phyloP scores from a whole-genome alignment of 2,888 invertebrate species.

The Drosophila pegasa region DNA sequence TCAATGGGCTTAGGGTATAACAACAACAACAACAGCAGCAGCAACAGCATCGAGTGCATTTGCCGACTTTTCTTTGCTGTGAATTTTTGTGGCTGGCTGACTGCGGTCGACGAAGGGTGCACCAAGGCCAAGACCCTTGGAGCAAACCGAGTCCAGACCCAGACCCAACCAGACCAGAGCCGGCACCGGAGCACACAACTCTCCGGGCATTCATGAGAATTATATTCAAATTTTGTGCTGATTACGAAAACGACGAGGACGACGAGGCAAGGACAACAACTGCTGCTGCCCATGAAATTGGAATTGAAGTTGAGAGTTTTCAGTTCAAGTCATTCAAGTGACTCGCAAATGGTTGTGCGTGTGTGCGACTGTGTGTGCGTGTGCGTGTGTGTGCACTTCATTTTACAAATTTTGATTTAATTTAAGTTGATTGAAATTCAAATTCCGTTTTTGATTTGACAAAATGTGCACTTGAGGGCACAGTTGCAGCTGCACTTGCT shows the following conservation, averaged over 20 bases:
- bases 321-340: conserved; percentile 47
- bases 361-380: conserved; percentile 6
- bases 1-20: no score
- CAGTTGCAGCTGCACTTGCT: background rate
- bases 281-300: conserved; percentile 59
- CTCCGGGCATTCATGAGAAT: conserved; percentile 72
- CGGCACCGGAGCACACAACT: conserved; percentile 31
- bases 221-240: conserved; percentile 75
- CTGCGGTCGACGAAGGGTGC: conserved; percentile 39
- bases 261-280: conserved; percentile 30
- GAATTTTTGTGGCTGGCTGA: conserved; percentile 63
- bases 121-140: conserved; percentile 14
- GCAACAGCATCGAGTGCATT: conserved; percentile 39
- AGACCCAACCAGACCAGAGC: conserved; percentile 10
- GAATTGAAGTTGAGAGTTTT: conserved; percentile 48
- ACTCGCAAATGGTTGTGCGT: conserved; percentile 33
- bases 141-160: conserved; percentile 3
- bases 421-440: conserved; percentile 76
- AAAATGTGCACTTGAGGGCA: conserved; percentile 55
- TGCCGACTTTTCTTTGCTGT: conserved; percentile 50
- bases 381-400: conserved; percentile 46
- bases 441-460: conserved; percentile 74
- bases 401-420: conserved; percentile 76
- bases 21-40: no score
- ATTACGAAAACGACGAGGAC: conserved; percentile 46